A percentile compares a stretch with the other conserved stretches of the same genome.
These are phyloP conservation scores for Corydoras maculifer DNA, from an alignment of 2,113 vertebrate genomes.

Conservation along the genomic window DNA sequence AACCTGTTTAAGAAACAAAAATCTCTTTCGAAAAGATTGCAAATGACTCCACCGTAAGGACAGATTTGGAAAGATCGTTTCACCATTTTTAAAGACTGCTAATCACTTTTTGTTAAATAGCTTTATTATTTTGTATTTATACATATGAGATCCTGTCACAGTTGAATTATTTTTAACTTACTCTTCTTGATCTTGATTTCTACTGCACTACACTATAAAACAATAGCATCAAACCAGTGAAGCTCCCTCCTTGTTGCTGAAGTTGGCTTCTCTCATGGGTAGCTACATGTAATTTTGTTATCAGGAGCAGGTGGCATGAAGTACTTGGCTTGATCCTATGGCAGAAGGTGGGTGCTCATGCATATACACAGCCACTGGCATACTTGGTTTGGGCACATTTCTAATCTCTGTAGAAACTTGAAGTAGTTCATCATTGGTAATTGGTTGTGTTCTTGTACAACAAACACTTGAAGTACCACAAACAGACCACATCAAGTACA, in stretches of 20 bases:
- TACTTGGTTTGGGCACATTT: constrained; percentile 12
- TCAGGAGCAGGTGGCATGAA: constrained; percentile 28
- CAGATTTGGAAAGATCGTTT: too few species aligned
- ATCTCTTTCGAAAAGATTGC: too few species aligned
- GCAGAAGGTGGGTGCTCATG: constrained; percentile 19
- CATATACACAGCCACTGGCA: constrained; percentile 34
- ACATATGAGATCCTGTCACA: too few species aligned
- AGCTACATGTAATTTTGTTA: not conserved
- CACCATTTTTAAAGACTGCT: too few species aligned
- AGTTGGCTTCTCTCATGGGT: constrained; percentile 13
- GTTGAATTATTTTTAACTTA: too few species aligned
- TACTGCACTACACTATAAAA: too few species aligned
- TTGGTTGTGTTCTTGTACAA: not conserved
- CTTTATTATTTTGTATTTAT: too few species aligned
- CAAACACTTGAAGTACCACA: not conserved
- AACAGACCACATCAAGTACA: constrained; percentile 3
- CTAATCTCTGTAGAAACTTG: constrained; percentile 1
- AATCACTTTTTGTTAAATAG: too few species aligned
- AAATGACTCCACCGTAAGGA: too few species aligned
- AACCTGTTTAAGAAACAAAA: too few species aligned
- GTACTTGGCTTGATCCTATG: not conserved
- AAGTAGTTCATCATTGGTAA: constrained; percentile 16
- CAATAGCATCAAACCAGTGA: not conserved
- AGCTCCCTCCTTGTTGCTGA: constrained; percentile 1
- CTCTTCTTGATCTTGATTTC: too few species aligned